These are phyloP conservation scores for Drosophila anceps DNA, from an alignment of 2,888 invertebrate species.

Conservation along the genomic window DNA sequence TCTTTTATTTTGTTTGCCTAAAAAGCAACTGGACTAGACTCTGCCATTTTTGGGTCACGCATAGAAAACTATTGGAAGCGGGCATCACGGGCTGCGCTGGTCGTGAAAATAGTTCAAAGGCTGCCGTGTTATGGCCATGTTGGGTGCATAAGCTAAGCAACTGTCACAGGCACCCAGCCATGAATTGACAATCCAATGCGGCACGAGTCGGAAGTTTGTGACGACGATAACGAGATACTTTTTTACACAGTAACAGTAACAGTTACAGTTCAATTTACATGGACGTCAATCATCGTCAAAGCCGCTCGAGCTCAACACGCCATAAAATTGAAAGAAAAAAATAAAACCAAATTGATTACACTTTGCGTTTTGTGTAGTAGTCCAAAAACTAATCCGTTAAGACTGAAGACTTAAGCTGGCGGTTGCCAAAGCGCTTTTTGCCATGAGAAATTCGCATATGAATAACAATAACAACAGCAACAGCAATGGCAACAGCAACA, in stretches of 20 bases:
- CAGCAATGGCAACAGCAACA: conserved; percentile 17
- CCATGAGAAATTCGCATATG: conserved; percentile 45
- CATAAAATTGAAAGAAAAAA: conserved; percentile 23
- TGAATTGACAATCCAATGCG: conserved; percentile 49
- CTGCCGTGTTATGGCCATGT: conserved; percentile 54
- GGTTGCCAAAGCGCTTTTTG: conserved; percentile 19
- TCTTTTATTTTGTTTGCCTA: conserved; percentile 12
- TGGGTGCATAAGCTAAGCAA: conserved; percentile 15
- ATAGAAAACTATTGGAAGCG: background rate
- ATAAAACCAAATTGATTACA: conserved; percentile 52
- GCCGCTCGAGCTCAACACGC: conserved; percentile 21
- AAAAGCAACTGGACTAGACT: conserved; percentile 31
- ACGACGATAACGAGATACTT: conserved; percentile 39
- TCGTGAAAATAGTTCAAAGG: conserved; percentile 42
- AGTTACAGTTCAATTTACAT: conserved; percentile 51
- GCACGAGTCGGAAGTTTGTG: conserved; percentile 57
- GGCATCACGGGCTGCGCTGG: conserved; percentile 10
- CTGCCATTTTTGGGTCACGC: conserved; percentile 64
- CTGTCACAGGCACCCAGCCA: conserved; percentile 48
- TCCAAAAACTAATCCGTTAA: conserved; percentile 59
- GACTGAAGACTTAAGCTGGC: conserved; percentile 49
- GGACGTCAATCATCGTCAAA: conserved; percentile 61
- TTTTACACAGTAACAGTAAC: conserved; percentile 27
- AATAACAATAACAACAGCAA: conserved; percentile 20
- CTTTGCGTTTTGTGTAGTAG: conserved; percentile 35